Evolutionary conservation across 2,113 vertebrate species (phyloP).

Genomic region (Gymnarchus niloticus): DNA sequence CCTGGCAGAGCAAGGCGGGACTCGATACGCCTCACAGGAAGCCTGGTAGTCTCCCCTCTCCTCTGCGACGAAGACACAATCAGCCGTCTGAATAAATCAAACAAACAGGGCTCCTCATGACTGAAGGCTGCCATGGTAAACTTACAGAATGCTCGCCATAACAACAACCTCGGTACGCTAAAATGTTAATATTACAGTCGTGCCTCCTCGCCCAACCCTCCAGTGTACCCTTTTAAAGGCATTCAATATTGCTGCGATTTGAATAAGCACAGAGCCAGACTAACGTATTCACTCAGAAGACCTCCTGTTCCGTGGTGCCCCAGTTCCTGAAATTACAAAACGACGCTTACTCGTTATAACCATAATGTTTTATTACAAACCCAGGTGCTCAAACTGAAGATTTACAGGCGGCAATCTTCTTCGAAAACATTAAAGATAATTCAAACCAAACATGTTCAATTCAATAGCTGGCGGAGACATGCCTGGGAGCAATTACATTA

Average conservation of each 20-base stretch:
- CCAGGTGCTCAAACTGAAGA: not conserved
- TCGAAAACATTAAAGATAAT: not conserved
- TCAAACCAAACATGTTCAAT: not conserved
- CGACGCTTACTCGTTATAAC: not conserved
- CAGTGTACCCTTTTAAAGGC: not conserved
- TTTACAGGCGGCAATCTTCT: not conserved
- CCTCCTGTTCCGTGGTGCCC: not conserved
- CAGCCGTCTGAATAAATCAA: too few species aligned
- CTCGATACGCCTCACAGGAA: too few species aligned
- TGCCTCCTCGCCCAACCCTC: not conserved
- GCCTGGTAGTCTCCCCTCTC: too few species aligned
- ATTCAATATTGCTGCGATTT: too few species aligned
- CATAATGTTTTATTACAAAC: not conserved
- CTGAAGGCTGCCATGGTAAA: too few species aligned
- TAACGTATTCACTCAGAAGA: not conserved
- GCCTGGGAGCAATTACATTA: not conserved
- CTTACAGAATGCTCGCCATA: too few species aligned
- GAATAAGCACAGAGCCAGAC: not conserved
- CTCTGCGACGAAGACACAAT: too few species aligned
- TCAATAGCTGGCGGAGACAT: not conserved
- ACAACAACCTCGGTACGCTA: too few species aligned
- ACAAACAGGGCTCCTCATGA: too few species aligned
- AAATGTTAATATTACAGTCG: not conserved
- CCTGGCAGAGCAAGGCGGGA: too few species aligned
- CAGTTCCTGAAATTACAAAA: not conserved